Evolutionary conservation across 2,797 vertebrate species (phyloP).

Genomic region (Muraenolepis orangiensis): DNA sequence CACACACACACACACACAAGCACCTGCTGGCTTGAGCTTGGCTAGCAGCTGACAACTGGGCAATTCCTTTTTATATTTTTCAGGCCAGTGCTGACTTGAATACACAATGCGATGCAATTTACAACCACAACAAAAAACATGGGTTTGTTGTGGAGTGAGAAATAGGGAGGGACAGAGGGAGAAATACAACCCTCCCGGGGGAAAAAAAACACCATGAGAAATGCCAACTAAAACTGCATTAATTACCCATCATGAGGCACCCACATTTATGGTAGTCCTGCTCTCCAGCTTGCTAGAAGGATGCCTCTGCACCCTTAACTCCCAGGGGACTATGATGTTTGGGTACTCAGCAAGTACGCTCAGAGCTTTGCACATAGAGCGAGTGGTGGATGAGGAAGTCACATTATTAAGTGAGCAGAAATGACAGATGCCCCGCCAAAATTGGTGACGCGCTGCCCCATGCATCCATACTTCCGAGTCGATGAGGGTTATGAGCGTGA

Average conservation of each 20-base stretch:
- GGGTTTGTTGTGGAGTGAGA: no score
- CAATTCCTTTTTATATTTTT: neutral
- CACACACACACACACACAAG: no score
- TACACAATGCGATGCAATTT: neutral
- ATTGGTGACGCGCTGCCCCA: neutral
- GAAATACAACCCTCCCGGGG: neutral
- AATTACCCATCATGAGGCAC: slow-evolving; percentile 1
- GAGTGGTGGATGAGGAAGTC: neutral
- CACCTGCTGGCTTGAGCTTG: neutral
- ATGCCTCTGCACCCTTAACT: neutral
- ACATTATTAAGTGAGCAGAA: neutral
- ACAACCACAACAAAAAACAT: neutral
- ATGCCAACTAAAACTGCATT: slow-evolving; percentile 1
- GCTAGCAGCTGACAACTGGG: neutral
- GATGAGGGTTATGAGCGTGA: neutral
- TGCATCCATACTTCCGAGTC: neutral
- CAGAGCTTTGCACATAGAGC: neutral
- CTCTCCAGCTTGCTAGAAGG: neutral
- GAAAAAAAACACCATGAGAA: neutral
- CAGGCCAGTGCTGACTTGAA: neutral
- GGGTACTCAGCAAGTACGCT: neutral
- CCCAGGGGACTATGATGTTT: neutral
- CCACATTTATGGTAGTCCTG: neutral
- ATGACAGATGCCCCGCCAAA: neutral
- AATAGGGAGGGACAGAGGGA: neutral